phyloP scores from a whole-genome alignment of 2,888 invertebrate species.

The Mesorhabditis belari region DNA sequence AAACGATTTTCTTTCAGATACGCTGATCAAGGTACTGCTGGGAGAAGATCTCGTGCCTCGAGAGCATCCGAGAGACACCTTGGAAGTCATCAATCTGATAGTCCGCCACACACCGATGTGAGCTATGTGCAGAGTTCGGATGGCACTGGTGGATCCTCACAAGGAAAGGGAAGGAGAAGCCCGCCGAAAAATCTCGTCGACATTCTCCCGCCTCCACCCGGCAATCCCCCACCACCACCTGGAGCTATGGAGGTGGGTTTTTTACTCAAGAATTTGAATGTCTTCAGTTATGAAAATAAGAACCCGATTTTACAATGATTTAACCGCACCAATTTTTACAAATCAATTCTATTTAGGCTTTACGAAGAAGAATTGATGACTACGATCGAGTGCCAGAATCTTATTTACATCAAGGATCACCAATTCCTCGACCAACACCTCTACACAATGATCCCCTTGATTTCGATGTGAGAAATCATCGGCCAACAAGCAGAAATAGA shows the following conservation, averaged over 20 bases:
- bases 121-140: conserved; percentile 47
- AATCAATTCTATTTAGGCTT: no score
- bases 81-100: conserved; percentile 33
- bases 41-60: conserved; percentile 24
- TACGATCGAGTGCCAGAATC: not conserved
- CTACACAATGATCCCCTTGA: not conserved
- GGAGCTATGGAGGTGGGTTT: conserved; percentile 20
- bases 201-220: conserved; percentile 45
- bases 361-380: not conserved
- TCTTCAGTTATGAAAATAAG: not conserved
- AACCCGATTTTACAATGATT: not conserved
- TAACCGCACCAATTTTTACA: no score
- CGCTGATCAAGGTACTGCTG: conserved; percentile 20
- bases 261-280: not conserved
- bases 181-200: conserved; percentile 41
- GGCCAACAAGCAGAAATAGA: conserved; percentile 33
- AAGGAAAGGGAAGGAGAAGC: conserved; percentile 21
- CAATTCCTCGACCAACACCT: not conserved
- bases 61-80: conserved; percentile 20
- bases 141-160: conserved; percentile 35
- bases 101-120: conserved; percentile 47
- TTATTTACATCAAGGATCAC: not conserved
- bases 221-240: conserved; percentile 30
- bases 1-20: no score
- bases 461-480: conserved; percentile 5